Evolutionary conservation across 1,140 invertebrate genomes (phyloP), one percentile per base, ranked within the genome.

Genomic region (Aphaenogaster ashmeadi): DNA sequence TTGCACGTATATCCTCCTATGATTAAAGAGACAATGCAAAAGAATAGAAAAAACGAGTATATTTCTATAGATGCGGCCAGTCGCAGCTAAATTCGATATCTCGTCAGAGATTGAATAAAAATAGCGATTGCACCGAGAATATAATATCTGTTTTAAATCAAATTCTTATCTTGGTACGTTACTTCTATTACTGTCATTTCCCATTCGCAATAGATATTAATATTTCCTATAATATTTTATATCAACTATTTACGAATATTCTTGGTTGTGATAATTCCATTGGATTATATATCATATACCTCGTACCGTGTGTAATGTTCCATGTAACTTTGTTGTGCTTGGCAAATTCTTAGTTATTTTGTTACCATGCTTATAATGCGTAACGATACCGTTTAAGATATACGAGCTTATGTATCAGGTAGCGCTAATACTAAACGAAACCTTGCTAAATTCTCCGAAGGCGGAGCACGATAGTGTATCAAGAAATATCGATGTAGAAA

Each of bases 391-490:
- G 80, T 58, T 47, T 84, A 74, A 60, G 80, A 84, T 75, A 84
- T 60, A 74, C 54, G 80, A 84, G 80, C 80, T 64, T 56, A 47
- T 47, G 80, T 84, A 84, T 84, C 80, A 36, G 69, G 69, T 84
- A 47, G 38, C 80, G 21, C 72, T 81, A 81, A 67, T 72, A 83
- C 52, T 71, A 84, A 75, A 84, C 52, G 69, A 84, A 84, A 84
- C 54, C 52, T 75, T 75, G 80, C 80, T 84, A 71, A 84, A 84
- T 84, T 84, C 80, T 84, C 80, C 41, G 80, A 84, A 84, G 80
- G 60, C 69, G 27, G 33, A 74, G 41, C 67, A 50, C 54, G 52
- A 74, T 84, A 74, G 41, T 36, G 41, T 74, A 74, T 74, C 80
- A 52, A 83, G 69, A 56, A 84, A 75, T 75, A 81, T 71, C 80